These are phyloP conservation scores for Oscheius onirici DNA, from an alignment of 2,888 invertebrate species.

Conservation along the genomic window DNA sequence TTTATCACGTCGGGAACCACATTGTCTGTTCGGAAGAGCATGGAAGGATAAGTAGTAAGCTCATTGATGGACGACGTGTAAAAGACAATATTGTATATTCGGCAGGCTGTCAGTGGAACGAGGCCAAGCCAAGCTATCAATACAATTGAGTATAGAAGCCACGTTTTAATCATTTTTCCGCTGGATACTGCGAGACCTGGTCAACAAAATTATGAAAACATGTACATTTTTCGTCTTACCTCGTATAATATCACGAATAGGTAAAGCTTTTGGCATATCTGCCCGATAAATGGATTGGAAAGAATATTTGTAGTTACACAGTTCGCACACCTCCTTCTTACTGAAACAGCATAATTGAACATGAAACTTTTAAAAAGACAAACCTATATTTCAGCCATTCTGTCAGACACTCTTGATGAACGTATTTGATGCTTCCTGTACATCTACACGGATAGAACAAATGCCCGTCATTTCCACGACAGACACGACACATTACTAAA, in stretches of 20 bases:
- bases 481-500: slow-evolving; percentile 94
- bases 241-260: slow-evolving; percentile 88
- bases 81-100: slow-evolving; percentile 61
- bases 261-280: slow-evolving; percentile 97
- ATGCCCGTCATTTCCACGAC: slow-evolving; percentile 94
- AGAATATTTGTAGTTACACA: slow-evolving; percentile 85
- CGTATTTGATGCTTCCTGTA: slow-evolving; percentile 98
- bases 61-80: slow-evolving; percentile 50
- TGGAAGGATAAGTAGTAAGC: slow-evolving; percentile 45
- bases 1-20: slow-evolving; percentile 76
- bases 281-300: slow-evolving; percentile 99
- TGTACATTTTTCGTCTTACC: no score
- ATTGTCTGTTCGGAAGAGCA: slow-evolving; percentile 61
- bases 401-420: slow-evolving; percentile 88
- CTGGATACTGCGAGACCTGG: slow-evolving; percentile 74
- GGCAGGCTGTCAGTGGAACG: slow-evolving; percentile 49
- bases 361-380: not conserved
- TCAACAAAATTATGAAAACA: not conserved
- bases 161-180: slow-evolving; percentile 90
- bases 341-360: no score
- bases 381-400: slow-evolving; percentile 93
- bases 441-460: slow-evolving; percentile 98
- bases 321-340: slow-evolving; percentile 92
- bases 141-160: slow-evolving; percentile 96
- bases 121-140: slow-evolving; percentile 96